Conservation (phyloP, 2,797 vertebrate genomes). For the Argentina silus region DNA sequence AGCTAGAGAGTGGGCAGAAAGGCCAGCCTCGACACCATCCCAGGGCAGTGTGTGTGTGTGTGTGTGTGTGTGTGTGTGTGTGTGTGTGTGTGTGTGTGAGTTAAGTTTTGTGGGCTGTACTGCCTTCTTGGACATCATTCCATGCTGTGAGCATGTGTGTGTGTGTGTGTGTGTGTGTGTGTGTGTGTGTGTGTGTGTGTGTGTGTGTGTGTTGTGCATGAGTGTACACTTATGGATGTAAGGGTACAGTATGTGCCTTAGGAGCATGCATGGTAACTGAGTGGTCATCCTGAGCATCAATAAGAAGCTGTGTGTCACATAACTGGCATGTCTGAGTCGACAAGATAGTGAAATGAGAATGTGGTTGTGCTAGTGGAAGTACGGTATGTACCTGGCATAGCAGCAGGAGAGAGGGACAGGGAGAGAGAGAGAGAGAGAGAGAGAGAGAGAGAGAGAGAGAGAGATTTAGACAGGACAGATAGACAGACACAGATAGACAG, state of each 20-base stretch:
- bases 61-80: not conserved
- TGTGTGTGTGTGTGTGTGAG: not conserved
- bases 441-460: not conserved
- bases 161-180: not conserved
- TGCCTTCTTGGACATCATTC: not conserved
- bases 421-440: conserved; percentile 23
- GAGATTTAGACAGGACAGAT: too few relatives aligned
- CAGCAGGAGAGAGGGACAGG: not conserved
- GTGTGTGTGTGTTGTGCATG: not conserved
- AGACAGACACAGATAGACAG: not conserved
- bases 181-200: not conserved
- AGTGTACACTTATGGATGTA: too few relatives aligned
- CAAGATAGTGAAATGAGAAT: not conserved
- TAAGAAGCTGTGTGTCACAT: not conserved
- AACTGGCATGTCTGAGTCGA: not conserved
- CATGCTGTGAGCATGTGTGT: not conserved
- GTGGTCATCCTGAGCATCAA: not conserved
- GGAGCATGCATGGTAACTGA: not conserved
- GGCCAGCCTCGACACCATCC: not conserved
- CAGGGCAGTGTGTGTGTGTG: not conserved
- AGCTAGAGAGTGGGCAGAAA: conserved; percentile 8
- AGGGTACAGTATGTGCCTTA: too few relatives aligned
- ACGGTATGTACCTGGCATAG: not conserved
- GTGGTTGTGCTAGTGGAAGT: not conserved
- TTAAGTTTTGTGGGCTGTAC: not conserved